Evolutionary conservation across 1,140 invertebrate genomes (phyloP).

Genomic region (Drosophila funebris): DNA sequence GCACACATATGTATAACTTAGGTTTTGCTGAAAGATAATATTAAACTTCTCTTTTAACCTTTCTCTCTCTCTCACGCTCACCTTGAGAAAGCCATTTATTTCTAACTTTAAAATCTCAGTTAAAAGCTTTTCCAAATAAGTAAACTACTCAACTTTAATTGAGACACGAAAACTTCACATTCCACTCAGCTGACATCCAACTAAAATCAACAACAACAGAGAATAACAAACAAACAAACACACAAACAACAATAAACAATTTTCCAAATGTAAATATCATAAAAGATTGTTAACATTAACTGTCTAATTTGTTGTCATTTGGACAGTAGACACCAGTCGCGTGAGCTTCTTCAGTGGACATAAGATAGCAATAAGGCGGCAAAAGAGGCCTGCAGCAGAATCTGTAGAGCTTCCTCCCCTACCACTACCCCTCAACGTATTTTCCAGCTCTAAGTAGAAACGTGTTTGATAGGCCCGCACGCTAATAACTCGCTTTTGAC

Average conservation of each 20-base stretch:
- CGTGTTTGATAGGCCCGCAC: slow-evolving; percentile 72
- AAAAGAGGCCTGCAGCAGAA: slow-evolving; percentile 53
- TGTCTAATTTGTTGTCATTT: slow-evolving; percentile 82
- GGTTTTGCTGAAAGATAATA: too few relatives aligned
- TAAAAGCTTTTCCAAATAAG: slow-evolving; percentile 2
- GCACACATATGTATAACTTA: too few relatives aligned
- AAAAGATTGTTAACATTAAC: slow-evolving; percentile 80
- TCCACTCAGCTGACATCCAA: not conserved
- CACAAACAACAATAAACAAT: slow-evolving; percentile 62
- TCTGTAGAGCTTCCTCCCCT: not conserved
- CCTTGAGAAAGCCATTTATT: not conserved
- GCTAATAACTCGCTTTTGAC: slow-evolving; percentile 79
- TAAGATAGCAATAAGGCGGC: slow-evolving; percentile 46
- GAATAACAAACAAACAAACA: slow-evolving; percentile 40
- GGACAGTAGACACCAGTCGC: slow-evolving; percentile 48
- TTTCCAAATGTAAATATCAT: slow-evolving; percentile 79
- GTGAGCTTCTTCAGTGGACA: slow-evolving; percentile 15
- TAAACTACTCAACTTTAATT: not conserved
- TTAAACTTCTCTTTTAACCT: not conserved
- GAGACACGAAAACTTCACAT: slow-evolving; percentile 7
- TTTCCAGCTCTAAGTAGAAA: slow-evolving; percentile 37
- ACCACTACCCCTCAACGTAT: too few relatives aligned
- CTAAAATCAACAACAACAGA: not conserved
- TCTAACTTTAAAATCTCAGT: not conserved
- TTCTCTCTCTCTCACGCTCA: not conserved